Conservation (phyloP, 2,888 invertebrate species). For the Xylocampa areola region DNA sequence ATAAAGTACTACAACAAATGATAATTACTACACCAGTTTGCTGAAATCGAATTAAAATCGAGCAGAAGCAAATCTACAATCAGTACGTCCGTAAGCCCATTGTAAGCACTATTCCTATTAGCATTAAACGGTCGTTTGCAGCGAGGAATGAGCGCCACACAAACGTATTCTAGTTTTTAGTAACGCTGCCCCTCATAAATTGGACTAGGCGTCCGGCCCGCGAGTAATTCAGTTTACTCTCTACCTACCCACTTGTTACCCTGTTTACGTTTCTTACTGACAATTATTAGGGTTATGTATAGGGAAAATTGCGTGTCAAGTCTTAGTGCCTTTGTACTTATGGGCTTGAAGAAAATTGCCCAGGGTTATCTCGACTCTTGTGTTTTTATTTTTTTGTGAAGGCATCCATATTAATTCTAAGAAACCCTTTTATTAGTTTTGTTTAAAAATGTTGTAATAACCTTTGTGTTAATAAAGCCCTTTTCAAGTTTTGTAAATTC, state of each 20-base stretch:
- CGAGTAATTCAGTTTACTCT: conserved; percentile 65
- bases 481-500: conserved; percentile 16
- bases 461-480: conserved; percentile 15
- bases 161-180: conserved; percentile 68
- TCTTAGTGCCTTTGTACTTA: background rate
- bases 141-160: conserved; percentile 60
- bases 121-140: conserved; percentile 77
- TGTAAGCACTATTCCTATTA: conserved; percentile 79
- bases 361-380: conserved; percentile 36
- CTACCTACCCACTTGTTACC: conserved; percentile 48
- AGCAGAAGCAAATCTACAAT: conserved; percentile 55
- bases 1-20: conserved; percentile 12
- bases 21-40: conserved; percentile 19
- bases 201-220: conserved; percentile 66
- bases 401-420: conserved; percentile 33
- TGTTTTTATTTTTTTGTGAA: too few relatives aligned
- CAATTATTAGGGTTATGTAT: conserved; percentile 57
- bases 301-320: conserved; percentile 34
- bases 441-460: conserved; percentile 34
- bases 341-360: conserved; percentile 38
- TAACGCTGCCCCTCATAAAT: conserved; percentile 72
- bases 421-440: conserved; percentile 22
- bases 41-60: conserved; percentile 44
- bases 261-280: conserved; percentile 52
- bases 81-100: conserved; percentile 74